Percentiles rank a stretch among this genome's conserved stretches.
Conservation (phyloP, 2,888 invertebrate genomes). For the Dermolepida albohirtum region DNA sequence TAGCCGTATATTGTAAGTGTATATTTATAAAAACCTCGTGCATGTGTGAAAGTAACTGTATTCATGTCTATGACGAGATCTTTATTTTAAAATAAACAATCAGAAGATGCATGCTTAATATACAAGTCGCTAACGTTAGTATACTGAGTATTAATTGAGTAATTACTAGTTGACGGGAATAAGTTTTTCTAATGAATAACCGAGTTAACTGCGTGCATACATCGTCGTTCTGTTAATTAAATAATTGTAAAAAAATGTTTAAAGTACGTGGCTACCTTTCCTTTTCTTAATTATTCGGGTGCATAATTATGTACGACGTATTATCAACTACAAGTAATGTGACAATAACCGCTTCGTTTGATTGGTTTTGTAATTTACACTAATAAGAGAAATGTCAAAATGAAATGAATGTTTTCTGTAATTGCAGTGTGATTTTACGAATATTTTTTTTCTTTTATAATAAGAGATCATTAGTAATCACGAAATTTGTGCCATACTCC, state of each 20-base stretch:
- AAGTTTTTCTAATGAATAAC: constrained; percentile 3
- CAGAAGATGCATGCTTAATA: constrained; percentile 13
- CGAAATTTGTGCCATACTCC: too few relatives aligned
- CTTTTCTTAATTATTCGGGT: too few relatives aligned
- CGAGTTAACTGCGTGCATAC: neutral
- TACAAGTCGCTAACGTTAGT: neutral
- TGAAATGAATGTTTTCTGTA: too few relatives aligned
- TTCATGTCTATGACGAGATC: constrained; percentile 5
- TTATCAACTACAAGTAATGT: too few relatives aligned
- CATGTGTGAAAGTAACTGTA: constrained; percentile 20
- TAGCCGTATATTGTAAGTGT: constrained; percentile 2
- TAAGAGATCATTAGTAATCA: too few relatives aligned
- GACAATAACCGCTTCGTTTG: too few relatives aligned
- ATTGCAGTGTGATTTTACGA: too few relatives aligned
- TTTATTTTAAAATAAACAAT: constrained; percentile 13
- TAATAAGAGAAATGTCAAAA: too few relatives aligned
- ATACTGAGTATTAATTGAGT: constrained; percentile 5
- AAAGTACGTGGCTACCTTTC: too few relatives aligned
- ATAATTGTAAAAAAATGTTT: neutral
- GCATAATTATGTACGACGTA: too few relatives aligned
- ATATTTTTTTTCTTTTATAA: too few relatives aligned
- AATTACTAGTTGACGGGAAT: constrained; percentile 11
- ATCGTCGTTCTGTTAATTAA: constrained; percentile 6
- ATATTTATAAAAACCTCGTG: neutral
- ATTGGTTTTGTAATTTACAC: too few relatives aligned